Conservation (phyloP, 2,797 vertebrate species). For the Arctocebus calabarensis region DNA sequence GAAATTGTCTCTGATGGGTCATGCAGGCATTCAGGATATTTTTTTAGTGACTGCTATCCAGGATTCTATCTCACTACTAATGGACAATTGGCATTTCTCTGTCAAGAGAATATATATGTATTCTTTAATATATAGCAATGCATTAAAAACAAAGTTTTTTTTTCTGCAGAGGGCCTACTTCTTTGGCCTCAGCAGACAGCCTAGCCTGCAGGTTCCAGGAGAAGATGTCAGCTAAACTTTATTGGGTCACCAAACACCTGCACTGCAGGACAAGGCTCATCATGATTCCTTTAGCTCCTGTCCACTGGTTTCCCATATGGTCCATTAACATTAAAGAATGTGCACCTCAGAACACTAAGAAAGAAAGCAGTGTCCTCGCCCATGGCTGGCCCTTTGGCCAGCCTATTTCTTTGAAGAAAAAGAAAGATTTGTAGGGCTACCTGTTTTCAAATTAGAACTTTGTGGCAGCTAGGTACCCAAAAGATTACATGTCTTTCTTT, state of each 20-base stretch:
- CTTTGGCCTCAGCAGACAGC: constrained; percentile 45
- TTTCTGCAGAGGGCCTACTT: not conserved
- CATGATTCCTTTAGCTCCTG: constrained; percentile 44
- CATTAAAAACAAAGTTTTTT: not conserved
- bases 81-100: not conserved
- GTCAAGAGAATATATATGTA: not conserved
- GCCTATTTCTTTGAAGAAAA: constrained; percentile 5
- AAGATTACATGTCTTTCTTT: not conserved
- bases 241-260: not conserved
- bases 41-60: not conserved
- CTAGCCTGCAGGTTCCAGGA: constrained; percentile 54
- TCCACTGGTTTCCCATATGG: constrained; percentile 41
- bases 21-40: not conserved
- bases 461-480: not conserved
- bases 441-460: not conserved
- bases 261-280: constrained; percentile 56
- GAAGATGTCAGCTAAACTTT: constrained; percentile 64
- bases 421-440: not conserved
- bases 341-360: constrained; percentile 42
- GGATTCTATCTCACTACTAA: not conserved
- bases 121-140: not conserved
- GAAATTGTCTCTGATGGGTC: not conserved
- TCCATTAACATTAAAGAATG: constrained; percentile 46
- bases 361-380: not conserved
- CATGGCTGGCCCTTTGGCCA: not conserved